phyloP scores from a whole-genome alignment of 2,797 vertebrate species.

The Pachyuromys duprasi region DNA sequence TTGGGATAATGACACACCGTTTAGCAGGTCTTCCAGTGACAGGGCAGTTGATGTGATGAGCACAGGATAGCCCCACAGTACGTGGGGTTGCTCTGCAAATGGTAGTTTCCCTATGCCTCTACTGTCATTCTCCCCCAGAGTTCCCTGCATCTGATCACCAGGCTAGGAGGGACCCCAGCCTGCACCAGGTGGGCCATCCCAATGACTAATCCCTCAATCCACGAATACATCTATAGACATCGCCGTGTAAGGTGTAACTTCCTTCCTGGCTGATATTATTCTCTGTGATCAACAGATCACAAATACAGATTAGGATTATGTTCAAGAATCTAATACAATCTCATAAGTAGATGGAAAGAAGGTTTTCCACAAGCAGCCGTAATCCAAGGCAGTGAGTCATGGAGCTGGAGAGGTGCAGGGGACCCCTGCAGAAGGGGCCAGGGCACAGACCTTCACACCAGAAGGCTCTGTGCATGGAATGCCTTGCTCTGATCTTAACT shows the following conservation, averaged over 20 bases:
- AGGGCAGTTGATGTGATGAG: neutral
- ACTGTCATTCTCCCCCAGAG: neutral
- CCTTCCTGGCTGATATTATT: neutral
- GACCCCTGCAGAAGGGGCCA: rapidly evolving
- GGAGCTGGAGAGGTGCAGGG: too few species aligned
- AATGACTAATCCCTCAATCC: neutral
- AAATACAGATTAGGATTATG: neutral
- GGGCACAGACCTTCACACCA: neutral
- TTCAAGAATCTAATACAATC: neutral
- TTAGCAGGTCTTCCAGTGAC: neutral
- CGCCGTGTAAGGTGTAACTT: rapidly evolving
- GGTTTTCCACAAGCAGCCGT: neutral
- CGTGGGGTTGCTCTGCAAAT: neutral
- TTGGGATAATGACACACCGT: neutral
- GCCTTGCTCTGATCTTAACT: neutral
- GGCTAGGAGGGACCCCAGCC: rapidly evolving
- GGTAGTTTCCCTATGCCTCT: rapidly evolving
- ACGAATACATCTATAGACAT: rapidly evolving
- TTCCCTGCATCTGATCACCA: neutral
- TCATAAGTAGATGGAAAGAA: neutral
- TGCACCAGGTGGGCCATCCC: rapidly evolving
- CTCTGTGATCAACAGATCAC: neutral
- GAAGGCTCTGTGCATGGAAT: neutral
- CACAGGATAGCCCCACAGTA: rapidly evolving
- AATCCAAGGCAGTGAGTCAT: neutral